Evolutionary conservation across 1,140 invertebrate species (phyloP).

Genomic region (Megathymus violae): DNA sequence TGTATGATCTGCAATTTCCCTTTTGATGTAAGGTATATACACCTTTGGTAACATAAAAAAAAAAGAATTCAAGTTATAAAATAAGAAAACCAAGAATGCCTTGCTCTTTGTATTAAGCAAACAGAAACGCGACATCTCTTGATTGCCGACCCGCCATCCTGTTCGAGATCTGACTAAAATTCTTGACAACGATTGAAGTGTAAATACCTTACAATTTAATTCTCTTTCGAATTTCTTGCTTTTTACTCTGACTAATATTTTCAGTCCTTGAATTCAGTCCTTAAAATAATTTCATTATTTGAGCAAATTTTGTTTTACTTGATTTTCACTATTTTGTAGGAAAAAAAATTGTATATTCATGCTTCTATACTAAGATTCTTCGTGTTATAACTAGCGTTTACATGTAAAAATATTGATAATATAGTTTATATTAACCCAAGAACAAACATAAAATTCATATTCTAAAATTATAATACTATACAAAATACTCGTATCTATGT

Average conservation of each 20-base stretch:
- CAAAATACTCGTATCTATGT: no score
- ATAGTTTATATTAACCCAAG: no score
- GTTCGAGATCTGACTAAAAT: slow-evolving; percentile 6
- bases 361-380: no score
- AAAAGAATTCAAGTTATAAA: neutral
- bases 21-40: no score
- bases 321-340: no score
- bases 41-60: slow-evolving; percentile 1
- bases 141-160: slow-evolving; percentile 8
- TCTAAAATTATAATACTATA: no score
- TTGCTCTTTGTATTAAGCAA: neutral
- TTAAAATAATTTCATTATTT: neutral
- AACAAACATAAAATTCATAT: no score
- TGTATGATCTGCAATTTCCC: no score
- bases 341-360: no score
- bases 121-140: neutral
- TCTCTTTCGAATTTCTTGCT: slow-evolving; percentile 7
- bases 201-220: slow-evolving; percentile 22
- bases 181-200: slow-evolving; percentile 15
- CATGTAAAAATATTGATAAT: no score
- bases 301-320: no score
- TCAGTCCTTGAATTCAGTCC: neutral
- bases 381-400: no score
- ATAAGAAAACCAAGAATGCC: neutral
- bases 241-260: slow-evolving; percentile 7